These are phyloP conservation scores for Portevinia maculata DNA, from an alignment of 2,888 invertebrate genomes.

Conservation along the genomic window DNA sequence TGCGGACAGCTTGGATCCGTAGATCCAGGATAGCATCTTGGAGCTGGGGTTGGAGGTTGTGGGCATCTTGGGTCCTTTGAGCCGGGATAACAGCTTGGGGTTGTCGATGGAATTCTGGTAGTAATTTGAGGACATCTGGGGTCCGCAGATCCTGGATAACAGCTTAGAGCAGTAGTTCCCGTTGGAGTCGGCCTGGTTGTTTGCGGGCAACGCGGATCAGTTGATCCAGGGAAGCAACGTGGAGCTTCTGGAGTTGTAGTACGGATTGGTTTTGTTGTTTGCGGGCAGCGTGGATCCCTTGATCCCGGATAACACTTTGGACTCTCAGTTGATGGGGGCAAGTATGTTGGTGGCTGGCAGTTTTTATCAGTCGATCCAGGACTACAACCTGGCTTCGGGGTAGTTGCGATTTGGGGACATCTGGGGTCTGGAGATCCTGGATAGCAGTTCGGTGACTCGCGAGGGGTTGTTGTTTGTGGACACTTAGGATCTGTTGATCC, in stretches of 20 bases:
- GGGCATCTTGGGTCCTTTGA: constrained; percentile 78
- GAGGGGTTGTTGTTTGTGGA: constrained; percentile 27
- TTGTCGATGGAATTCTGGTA: constrained; percentile 73
- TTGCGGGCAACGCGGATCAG: constrained; percentile 72
- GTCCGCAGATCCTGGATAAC: constrained; percentile 77
- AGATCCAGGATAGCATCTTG: constrained; percentile 1
- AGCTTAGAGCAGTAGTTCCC: constrained; percentile 75
- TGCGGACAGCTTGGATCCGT: background rate
- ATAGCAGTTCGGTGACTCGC: constrained; percentile 79
- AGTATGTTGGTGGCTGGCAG: constrained; percentile 78
- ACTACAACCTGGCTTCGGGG: constrained; percentile 73
- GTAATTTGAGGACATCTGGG: constrained; percentile 63
- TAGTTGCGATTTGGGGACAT: constrained; percentile 76
- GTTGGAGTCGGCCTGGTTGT: constrained; percentile 35
- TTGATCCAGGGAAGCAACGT: constrained; percentile 57
- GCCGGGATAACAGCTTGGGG: constrained; percentile 76
- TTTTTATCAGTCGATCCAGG: constrained; percentile 78
- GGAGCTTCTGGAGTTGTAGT: background rate
- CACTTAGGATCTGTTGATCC: constrained; percentile 76
- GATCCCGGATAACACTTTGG: constrained; percentile 79
- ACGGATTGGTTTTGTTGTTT: constrained; percentile 9
- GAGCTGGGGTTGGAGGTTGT: constrained; percentile 71
- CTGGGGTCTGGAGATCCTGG: constrained; percentile 82
- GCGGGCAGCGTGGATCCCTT: constrained; percentile 79
- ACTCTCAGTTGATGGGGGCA: constrained; percentile 43